These are phyloP conservation scores for Apostichopus parvimensis DNA, from an alignment of 35 echinoderm and acorn worm genomes.

Conservation along the genomic window DNA sequence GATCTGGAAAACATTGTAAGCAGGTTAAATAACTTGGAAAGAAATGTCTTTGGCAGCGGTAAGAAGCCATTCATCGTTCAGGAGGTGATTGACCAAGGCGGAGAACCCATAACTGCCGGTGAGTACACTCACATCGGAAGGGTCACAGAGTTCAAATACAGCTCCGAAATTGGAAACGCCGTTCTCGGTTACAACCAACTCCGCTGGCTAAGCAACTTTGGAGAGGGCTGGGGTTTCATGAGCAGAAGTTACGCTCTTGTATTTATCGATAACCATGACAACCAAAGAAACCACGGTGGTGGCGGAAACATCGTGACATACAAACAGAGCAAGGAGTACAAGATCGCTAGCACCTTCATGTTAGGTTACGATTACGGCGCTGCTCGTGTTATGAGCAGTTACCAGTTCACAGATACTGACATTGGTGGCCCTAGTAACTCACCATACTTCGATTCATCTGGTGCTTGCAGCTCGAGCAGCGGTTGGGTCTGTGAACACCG, in stretches of 20 bases:
- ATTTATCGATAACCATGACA: constrained; percentile 89
- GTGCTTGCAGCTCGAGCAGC: constrained; percentile 40
- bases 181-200: constrained; percentile 55
- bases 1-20: constrained; percentile 57
- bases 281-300: constrained; percentile 80
- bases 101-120: constrained; percentile 62
- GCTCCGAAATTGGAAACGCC: constrained; percentile 53
- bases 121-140: constrained; percentile 69
- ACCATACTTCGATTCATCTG: constrained; percentile 50
- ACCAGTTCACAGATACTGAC: constrained; percentile 57
- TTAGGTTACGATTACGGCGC: constrained; percentile 56
- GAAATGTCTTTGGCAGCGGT: constrained; percentile 42
- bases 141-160: constrained; percentile 93
- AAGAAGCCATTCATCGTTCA: constrained; percentile 80
- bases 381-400: constrained; percentile 51
- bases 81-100: constrained; percentile 82
- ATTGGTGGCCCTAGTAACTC: constrained; percentile 54
- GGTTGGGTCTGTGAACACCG: constrained; percentile 93
- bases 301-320: constrained; percentile 60
- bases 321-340: constrained; percentile 42
- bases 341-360: constrained; percentile 53
- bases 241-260: constrained; percentile 51
- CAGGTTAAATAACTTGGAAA: constrained; percentile 62
- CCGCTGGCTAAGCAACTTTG: constrained; percentile 57
- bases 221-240: constrained; percentile 64